phyloP scores from a whole-genome alignment of 2,888 invertebrate species.

The Drosophila flavopinicola region DNA sequence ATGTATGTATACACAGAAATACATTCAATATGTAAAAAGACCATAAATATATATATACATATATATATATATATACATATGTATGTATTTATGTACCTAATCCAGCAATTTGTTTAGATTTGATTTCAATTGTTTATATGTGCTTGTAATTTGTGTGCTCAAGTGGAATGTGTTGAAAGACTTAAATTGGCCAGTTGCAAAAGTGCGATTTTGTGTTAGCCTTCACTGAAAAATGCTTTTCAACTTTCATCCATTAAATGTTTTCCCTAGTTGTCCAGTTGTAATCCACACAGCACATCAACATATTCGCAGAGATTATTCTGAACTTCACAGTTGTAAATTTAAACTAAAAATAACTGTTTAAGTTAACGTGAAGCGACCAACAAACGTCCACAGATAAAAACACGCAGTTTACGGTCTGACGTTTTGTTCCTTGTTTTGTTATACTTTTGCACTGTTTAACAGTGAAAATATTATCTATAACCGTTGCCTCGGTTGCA shows the following conservation, averaged over 20 bases:
- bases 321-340: slow-evolving; percentile 61
- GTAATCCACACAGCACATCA: slow-evolving; percentile 34
- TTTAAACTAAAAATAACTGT: slow-evolving; percentile 76
- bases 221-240: slow-evolving; percentile 20
- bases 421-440: slow-evolving; percentile 72
- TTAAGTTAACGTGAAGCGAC: slow-evolving; percentile 52
- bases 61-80: not conserved
- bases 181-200: not conserved
- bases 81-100: too few relatives aligned
- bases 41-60: slow-evolving; percentile 4
- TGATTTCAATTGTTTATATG: not conserved
- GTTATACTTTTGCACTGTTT: slow-evolving; percentile 71
- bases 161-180: not conserved
- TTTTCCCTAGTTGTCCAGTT: slow-evolving; percentile 22
- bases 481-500: slow-evolving; percentile 62
- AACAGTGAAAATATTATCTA: slow-evolving; percentile 81
- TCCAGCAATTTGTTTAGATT: not conserved
- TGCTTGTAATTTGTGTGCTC: not conserved
- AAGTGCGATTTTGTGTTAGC: slow-evolving; percentile 14
- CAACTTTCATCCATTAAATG: slow-evolving; percentile 34
- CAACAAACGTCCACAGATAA: slow-evolving; percentile 56
- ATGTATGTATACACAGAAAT: not conserved
- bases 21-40: not conserved
- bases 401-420: slow-evolving; percentile 74
- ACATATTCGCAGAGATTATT: slow-evolving; percentile 47